Evolutionary conservation across 1,140 invertebrate species (phyloP).

Genomic region (Drosophila ercepeae): DNA sequence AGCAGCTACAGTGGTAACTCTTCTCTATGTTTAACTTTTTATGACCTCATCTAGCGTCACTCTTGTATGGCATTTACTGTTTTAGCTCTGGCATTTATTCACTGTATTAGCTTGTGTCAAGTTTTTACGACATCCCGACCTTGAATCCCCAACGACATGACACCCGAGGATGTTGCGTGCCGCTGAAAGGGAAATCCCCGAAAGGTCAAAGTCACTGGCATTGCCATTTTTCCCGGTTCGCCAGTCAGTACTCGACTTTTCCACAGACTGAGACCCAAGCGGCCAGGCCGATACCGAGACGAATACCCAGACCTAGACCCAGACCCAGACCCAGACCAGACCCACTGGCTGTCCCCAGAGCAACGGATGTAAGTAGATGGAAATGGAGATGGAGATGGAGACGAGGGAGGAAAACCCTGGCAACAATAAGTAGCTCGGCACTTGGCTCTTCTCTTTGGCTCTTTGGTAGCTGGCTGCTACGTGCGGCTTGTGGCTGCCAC

Average conservation of each 20-base stretch:
- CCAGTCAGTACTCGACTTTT: slow-evolving; percentile 13
- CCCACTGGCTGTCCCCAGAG: slow-evolving; percentile 7
- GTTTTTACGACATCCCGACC: slow-evolving; percentile 58
- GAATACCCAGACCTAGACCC: background rate
- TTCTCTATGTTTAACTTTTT: background rate
- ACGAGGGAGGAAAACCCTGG: slow-evolving; percentile 35
- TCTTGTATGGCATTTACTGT: slow-evolving; percentile 1
- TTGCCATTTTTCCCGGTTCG: slow-evolving; percentile 26
- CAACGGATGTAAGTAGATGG: background rate
- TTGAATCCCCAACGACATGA: slow-evolving; percentile 52
- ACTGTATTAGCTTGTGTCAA: slow-evolving; percentile 45
- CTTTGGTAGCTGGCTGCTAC: slow-evolving; percentile 26
- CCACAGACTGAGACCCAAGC: background rate
- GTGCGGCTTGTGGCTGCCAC: slow-evolving; percentile 48
- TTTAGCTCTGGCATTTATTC: slow-evolving; percentile 10
- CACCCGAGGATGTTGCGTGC: slow-evolving; percentile 52
- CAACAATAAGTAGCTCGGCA: slow-evolving; percentile 68
- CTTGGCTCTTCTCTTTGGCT: slow-evolving; percentile 21
- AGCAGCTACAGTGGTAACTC: slow-evolving; percentile 4
- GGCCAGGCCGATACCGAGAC: background rate
- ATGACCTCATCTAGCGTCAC: background rate
- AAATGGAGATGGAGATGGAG: slow-evolving; percentile 8
- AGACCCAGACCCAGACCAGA: slow-evolving; percentile 2
- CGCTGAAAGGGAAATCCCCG: slow-evolving; percentile 49
- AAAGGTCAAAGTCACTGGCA: slow-evolving; percentile 65